A percentile compares a stretch with the other conserved stretches of the same genome.
phyloP scores from a whole-genome alignment of 2,113 vertebrate species.

The Seriola dumerili region DNA sequence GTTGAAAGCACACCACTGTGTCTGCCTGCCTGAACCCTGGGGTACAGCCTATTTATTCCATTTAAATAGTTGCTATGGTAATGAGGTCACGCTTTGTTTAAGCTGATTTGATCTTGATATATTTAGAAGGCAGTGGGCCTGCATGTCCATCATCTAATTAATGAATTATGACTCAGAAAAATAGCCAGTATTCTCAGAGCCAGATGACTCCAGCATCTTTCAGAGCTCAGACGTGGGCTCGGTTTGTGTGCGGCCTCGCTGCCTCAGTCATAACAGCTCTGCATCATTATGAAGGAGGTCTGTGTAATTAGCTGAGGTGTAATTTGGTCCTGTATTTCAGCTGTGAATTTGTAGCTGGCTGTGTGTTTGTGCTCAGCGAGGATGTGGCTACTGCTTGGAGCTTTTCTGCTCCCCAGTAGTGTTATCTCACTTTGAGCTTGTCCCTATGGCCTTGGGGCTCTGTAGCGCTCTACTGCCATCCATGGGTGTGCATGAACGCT shows the following conservation, averaged over 20 bases:
- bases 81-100: constrained; percentile 75
- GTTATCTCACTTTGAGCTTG: constrained; percentile 62
- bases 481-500: constrained; percentile 60
- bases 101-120: constrained; percentile 79
- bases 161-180: constrained; percentile 80
- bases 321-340: constrained; percentile 44
- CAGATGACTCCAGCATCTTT: constrained; percentile 60
- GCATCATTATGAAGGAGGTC: constrained; percentile 41
- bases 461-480: constrained; percentile 81
- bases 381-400: constrained; percentile 12
- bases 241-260: constrained; percentile 8
- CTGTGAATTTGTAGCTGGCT: constrained; percentile 37
- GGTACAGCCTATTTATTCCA: constrained; percentile 72
- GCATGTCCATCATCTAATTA: constrained; percentile 80
- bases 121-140: constrained; percentile 70
- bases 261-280: constrained; percentile 51
- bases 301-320: constrained; percentile 62
- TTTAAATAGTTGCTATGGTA: constrained; percentile 77
- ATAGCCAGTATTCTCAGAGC: constrained; percentile 62
- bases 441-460: constrained; percentile 56
- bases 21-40: constrained; percentile 58
- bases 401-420: constrained; percentile 40
- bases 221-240: constrained; percentile 25
- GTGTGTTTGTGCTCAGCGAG: constrained; percentile 21
- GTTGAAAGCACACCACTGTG: constrained; percentile 58